Evolutionary conservation across 2,888 invertebrate genomes (phyloP).

Genomic region (Apamea sordens): DNA sequence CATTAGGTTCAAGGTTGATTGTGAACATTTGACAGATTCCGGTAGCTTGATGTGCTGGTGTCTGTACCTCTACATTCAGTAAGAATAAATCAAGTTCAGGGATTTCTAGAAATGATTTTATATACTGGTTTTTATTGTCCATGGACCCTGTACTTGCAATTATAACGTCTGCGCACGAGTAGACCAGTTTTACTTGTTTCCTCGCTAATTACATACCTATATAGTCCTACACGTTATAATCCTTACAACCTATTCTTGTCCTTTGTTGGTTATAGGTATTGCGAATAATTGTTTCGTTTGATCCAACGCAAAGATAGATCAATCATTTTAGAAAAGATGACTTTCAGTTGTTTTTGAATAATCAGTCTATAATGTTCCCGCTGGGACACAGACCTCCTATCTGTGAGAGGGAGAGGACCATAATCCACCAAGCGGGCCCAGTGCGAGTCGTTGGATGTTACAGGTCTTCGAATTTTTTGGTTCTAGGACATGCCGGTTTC

Average conservation of each 20-base stretch:
- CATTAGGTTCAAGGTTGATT: no score
- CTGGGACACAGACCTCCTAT: no score
- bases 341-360: no score
- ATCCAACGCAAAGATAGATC: background rate
- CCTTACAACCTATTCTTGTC: background rate
- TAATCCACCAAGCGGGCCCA: no score
- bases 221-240: background rate
- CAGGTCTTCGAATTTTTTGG: no score
- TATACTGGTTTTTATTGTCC: background rate
- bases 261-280: background rate
- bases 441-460: no score
- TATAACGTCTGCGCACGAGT: conserved; percentile 28
- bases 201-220: background rate
- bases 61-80: background rate
- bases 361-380: no score
- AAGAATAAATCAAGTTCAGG: background rate
- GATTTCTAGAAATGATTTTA: background rate
- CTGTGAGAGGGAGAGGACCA: no score
- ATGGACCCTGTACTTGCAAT: conserved; percentile 16
- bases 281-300: background rate
- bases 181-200: conserved; percentile 41
- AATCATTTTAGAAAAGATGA: background rate
- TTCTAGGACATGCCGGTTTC: no score
- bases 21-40: no score
- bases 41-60: no score